Evolutionary conservation across 2,797 vertebrate genomes (phyloP).

Genomic region (Sorex maritimensis): DNA sequence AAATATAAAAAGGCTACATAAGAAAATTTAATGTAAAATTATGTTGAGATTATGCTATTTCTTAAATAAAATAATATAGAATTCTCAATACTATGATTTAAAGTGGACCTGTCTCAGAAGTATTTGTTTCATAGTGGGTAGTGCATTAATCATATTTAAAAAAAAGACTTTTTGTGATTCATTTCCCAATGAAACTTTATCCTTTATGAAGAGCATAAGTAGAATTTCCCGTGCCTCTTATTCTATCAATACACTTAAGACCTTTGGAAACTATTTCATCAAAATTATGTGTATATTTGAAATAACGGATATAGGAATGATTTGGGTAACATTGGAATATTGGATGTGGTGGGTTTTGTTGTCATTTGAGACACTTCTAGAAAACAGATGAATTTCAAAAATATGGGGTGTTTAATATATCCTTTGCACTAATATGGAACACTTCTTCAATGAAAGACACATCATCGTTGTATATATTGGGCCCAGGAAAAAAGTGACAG

Average conservation of each 20-base stretch:
- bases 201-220: slow-evolving; percentile 58
- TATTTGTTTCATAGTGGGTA: too few relatives aligned
- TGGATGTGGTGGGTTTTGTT: background rate
- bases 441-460: background rate
- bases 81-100: too few relatives aligned
- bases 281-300: slow-evolving; percentile 35
- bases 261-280: slow-evolving; percentile 64
- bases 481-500: background rate
- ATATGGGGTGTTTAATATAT: background rate
- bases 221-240: slow-evolving; percentile 25
- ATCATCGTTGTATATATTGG: background rate
- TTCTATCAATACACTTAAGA: background rate
- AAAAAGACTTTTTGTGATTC: background rate
- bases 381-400: background rate
- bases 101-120: too few relatives aligned
- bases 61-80: too few relatives aligned
- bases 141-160: too few relatives aligned
- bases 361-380: background rate
- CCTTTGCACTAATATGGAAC: background rate
- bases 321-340: slow-evolving; percentile 23
- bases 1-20: too few relatives aligned
- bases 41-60: too few relatives aligned
- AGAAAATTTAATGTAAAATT: too few relatives aligned
- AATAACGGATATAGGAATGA: slow-evolving; percentile 42
- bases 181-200: slow-evolving; percentile 43